Evolutionary conservation across 2,797 vertebrate genomes (phyloP), one percentile per base, ranked within the genome.

Genomic region (Hydrocynus forskahlii): DNA sequence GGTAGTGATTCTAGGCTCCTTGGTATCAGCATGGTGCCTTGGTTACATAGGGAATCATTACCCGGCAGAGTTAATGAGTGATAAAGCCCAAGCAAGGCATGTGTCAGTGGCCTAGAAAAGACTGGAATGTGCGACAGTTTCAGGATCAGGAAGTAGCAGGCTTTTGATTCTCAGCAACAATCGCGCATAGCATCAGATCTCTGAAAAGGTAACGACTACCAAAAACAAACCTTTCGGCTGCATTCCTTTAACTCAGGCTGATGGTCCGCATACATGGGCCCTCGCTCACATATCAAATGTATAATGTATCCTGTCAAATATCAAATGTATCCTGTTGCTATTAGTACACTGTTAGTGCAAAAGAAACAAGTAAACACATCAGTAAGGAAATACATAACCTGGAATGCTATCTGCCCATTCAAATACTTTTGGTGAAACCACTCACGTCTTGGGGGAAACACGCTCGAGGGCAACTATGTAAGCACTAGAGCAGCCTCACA

Each of bases 21-120:
- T 23, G 23, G 52, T 21, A 75, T 35, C 21, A 71, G 38, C 16
- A 43, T 50, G 12, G 45, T 82, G 85, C 89, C 84, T 91, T 91
- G 91, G 92, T 92, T 90, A 93, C 91, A 19, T 81, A 63, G 67
- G 87, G 86, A 94, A 94, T 92, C 91, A 92, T 92, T 91, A 88
- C 90, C 68, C 79, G 79, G 85, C 83, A 62, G 85, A 83, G 91
- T 94, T 91, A 95, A 95, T 95, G 92, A 94, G 94, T 95, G 88
- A 94, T 79, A 72, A 83, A 77, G 79, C 86, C 85, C 86, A 64
- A 66, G 45, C 82, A 74, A 63, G 83, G 86, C 80, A 83, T 83
- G 84, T 78, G 84, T 80, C 69, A 71, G 25, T 82, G 85, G 21
- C 21, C 62, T 23, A 43, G 85, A 82, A 87, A 88, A 90, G 79